Evolutionary conservation across 2,888 invertebrate genomes (phyloP).

Genomic region (Trichogramma dendrolimi): DNA sequence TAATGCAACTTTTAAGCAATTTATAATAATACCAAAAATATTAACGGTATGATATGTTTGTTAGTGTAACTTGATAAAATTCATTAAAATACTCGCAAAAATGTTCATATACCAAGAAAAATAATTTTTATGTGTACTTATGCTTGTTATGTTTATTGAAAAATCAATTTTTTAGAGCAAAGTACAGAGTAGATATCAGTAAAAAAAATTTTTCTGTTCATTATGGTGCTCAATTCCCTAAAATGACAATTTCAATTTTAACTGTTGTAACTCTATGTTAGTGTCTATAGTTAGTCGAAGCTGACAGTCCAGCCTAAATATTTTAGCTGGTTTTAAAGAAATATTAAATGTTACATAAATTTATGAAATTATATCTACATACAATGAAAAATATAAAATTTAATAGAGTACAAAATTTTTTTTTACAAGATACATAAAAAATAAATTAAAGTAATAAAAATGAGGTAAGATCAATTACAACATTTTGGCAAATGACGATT

Average conservation of each 20-base stretch:
- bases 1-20: slow-evolving; percentile 20
- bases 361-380: slow-evolving; percentile 1
- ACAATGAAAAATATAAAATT: slow-evolving; percentile 3
- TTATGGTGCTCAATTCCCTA: slow-evolving; percentile 18
- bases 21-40: slow-evolving; percentile 10
- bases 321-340: slow-evolving; percentile 7
- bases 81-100: no score
- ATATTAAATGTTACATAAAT: slow-evolving; percentile 10
- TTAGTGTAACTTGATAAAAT: background rate
- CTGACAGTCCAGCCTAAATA: slow-evolving; percentile 10
- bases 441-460: background rate
- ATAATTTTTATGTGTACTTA: slow-evolving; percentile 15
- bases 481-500: background rate
- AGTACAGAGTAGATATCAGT: slow-evolving; percentile 39
- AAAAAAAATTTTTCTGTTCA: slow-evolving; percentile 46
- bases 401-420: slow-evolving; percentile 1
- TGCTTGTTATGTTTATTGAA: slow-evolving; percentile 36
- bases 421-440: slow-evolving; percentile 2
- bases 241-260: slow-evolving; percentile 18
- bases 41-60: slow-evolving; percentile 9
- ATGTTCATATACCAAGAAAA: background rate
- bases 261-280: slow-evolving; percentile 11
- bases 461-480: no score
- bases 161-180: slow-evolving; percentile 28
- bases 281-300: background rate